A percentile compares a stretch with the other conserved stretches of the same genome.
phyloP scores from a whole-genome alignment of 2,888 invertebrate species.

The Trichogramma dendrolimi region DNA sequence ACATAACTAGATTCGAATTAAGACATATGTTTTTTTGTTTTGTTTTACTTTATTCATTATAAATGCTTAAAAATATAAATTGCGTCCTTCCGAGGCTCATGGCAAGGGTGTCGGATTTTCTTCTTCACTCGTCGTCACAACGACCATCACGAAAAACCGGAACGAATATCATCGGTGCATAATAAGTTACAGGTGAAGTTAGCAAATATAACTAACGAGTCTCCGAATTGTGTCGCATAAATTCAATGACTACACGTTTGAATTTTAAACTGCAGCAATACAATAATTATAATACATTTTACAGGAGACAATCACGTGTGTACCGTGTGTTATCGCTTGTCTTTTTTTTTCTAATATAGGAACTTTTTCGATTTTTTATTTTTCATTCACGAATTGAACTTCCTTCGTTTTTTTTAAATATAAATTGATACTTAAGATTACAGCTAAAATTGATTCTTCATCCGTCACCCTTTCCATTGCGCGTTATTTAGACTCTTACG shows the following conservation, averaged over 20 bases:
- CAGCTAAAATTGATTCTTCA: constrained; percentile 17
- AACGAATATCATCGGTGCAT: too few species aligned
- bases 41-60: background rate
- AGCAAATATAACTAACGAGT: too few species aligned
- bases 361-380: constrained; percentile 18
- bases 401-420: constrained; percentile 13
- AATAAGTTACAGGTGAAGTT: too few species aligned
- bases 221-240: too few species aligned
- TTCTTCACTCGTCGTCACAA: too few species aligned
- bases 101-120: constrained; percentile 24
- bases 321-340: too few species aligned
- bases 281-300: too few species aligned
- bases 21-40: background rate
- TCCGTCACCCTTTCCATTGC: constrained; percentile 34
- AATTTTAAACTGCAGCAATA: too few species aligned
- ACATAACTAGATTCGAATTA: background rate
- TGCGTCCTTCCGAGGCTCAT: constrained; percentile 3
- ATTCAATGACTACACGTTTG: too few species aligned
- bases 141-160: too few species aligned
- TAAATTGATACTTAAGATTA: background rate
- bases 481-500: constrained; percentile 14
- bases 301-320: too few species aligned
- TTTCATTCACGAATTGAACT: constrained; percentile 14
- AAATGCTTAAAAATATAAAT: constrained; percentile 21
- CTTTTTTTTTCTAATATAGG: constrained; percentile 19